A percentile compares a stretch with the other conserved stretches of the same genome.
Evolutionary conservation across 2,888 invertebrate species (phyloP).

Genomic region (Xestia ashworthii): DNA sequence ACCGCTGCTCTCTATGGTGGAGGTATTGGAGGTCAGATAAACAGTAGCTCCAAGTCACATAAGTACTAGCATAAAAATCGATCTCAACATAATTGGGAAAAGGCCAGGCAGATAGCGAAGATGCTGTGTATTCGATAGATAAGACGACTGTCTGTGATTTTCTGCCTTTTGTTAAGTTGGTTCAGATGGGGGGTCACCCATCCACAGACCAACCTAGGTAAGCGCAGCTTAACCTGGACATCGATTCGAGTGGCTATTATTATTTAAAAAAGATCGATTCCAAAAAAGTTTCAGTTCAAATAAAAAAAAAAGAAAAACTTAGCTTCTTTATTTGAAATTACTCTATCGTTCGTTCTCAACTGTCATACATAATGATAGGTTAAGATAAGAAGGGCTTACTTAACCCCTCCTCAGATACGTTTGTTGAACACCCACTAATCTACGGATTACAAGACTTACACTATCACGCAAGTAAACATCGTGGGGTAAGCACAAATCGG

Average conservation of each 20-base stretch:
- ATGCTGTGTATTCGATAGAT: not conserved
- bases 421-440: constrained; percentile 61
- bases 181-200: not conserved
- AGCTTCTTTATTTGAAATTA: constrained; percentile 36
- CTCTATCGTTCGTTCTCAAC: constrained; percentile 19
- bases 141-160: not conserved
- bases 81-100: not conserved
- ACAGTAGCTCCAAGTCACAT: not conserved
- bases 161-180: not conserved
- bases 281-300: not conserved
- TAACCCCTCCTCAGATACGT: constrained; percentile 45
- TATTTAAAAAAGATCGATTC: not conserved
- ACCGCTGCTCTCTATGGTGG: too few species aligned
- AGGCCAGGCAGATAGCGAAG: not conserved
- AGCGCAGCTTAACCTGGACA: not conserved
- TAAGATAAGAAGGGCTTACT: constrained; percentile 57
- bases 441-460: constrained; percentile 60
- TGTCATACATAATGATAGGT: constrained; percentile 59
- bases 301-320: not conserved
- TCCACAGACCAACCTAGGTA: not conserved
- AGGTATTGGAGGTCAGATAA: not conserved
- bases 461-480: constrained; percentile 41
- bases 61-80: too few species aligned
- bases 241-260: not conserved
- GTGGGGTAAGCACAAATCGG: constrained; percentile 34